These are phyloP conservation scores for Chaitophorus viminalis DNA, from an alignment of 2,888 invertebrate species.

Conservation along the genomic window DNA sequence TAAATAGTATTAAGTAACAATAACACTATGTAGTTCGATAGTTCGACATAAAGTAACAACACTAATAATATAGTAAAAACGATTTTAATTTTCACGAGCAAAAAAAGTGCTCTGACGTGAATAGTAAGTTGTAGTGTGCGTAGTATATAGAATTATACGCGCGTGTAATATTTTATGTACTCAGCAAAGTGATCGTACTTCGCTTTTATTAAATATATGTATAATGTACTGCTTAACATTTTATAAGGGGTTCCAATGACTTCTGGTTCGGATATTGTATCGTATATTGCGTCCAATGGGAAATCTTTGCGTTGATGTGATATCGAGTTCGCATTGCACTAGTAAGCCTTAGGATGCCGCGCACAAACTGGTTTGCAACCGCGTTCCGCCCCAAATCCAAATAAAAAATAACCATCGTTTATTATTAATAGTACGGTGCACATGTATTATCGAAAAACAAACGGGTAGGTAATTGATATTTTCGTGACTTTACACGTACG, in stretches of 20 bases:
- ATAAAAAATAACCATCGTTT: neutral
- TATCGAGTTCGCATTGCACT: constrained; percentile 5
- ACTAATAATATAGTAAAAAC: no score
- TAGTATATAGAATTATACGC: no score
- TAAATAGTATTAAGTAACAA: no score
- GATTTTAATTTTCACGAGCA: no score
- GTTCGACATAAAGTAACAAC: no score
- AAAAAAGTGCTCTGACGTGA: no score
- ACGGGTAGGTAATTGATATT: neutral
- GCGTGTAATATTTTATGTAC: no score
- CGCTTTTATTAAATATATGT: no score
- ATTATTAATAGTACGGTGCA: neutral
- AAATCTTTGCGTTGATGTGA: constrained; percentile 9
- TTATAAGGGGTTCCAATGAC: constrained; percentile 45
- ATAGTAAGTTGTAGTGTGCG: no score
- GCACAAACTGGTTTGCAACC: constrained; percentile 24
- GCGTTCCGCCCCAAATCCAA: constrained; percentile 43
- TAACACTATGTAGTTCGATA: no score
- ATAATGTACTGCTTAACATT: no score
- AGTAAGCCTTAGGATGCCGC: constrained; percentile 26
- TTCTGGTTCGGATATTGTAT: constrained; percentile 38
- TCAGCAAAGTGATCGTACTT: neutral
- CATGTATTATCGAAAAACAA: neutral
- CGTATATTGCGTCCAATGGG: constrained; percentile 10
- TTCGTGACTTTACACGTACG: neutral